Base-by-base conservation (phyloP, 2,113 vertebrate species). In the Nannobrachium achirus region DNA sequence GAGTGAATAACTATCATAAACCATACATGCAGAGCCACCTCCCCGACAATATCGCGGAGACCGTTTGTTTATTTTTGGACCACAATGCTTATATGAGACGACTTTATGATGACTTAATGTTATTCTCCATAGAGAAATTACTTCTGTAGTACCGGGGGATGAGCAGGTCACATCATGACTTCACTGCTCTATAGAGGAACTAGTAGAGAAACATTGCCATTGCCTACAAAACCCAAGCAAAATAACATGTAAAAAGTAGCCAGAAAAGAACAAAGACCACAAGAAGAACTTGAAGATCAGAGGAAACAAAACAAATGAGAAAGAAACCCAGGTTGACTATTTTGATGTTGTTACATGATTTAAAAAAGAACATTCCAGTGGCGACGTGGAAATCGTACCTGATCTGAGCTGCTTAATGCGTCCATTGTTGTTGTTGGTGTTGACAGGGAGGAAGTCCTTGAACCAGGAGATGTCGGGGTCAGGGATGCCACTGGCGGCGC, bases 391-490 rank as follows among this genome's bases (percentile, higher is more conserved):
- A 85, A 93, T 91, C 93, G 86, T 96, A 99, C 98, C 98, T 96
- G 97, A 99, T 95, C 98, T 92, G 88, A 99, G 93, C 81, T 99
- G 98, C 80, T 99, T 99, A 92, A 99, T 99, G 84, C 98, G 95
- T n/a, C 97, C 97, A 58, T 97, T 98, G 92, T 97, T 98, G 94
- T 93, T 98, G 92, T 94, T 97, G 82, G 97, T 99, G 89, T 99
- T 98, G 62, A 99, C 97, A 0, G 98, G 98, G 67, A 99, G 91
- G 90, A 99, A 99, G 93, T 99, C 98, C 93, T 99, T 99, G 90
- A 99, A 99, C 98, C 98, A 99, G 69, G 95, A 96, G 86, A 99
- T 99, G 93, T 99, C 97, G 0, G 98, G 98, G 89, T 99, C 98
- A 1, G 98, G 98, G 91, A 98, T 99, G 71, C 98, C 98, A 66